Percentiles rank a stretch among this genome's conserved stretches.
These are phyloP conservation scores for Branchinecta lindahli DNA, from an alignment of 1,140 invertebrate genomes.

Conservation along the genomic window DNA sequence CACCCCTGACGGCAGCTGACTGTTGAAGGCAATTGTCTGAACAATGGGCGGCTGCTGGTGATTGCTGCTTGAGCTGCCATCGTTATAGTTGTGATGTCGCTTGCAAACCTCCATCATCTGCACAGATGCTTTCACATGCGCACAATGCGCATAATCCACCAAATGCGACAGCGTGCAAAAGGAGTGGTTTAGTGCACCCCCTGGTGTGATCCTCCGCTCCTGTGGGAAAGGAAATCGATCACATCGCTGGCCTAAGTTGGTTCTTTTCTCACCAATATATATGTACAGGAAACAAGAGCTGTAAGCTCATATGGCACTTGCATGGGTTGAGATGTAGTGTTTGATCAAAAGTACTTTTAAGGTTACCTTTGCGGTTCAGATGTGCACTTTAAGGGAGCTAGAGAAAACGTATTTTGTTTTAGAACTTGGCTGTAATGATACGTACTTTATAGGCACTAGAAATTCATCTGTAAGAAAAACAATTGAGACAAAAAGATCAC, in stretches of 20 bases:
- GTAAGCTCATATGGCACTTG: too few relatives aligned
- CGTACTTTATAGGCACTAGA: too few relatives aligned
- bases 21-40: conserved; percentile 66
- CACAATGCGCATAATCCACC: conserved; percentile 89
- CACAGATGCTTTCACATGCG: conserved; percentile 84
- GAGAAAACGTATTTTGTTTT: too few relatives aligned
- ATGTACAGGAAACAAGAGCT: too few relatives aligned
- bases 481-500: too few relatives aligned
- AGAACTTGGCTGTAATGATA: too few relatives aligned
- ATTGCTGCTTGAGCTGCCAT: conserved; percentile 31
- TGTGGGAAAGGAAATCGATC: conserved; percentile 28
- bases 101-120: conserved; percentile 87
- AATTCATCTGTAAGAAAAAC: too few relatives aligned
- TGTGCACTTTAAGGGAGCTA: too few relatives aligned
- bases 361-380: too few relatives aligned
- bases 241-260: background rate
- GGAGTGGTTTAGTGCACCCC: conserved; percentile 83
- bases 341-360: too few relatives aligned
- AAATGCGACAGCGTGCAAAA: conserved; percentile 86
- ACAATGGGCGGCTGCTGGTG: conserved; percentile 33
- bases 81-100: conserved; percentile 18
- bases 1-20: conserved; percentile 36
- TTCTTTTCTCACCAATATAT: background rate
- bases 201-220: conserved; percentile 84
- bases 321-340: too few relatives aligned